Evolutionary conservation across 30 jellyfish, hydroid and myxozoan species (phyloP), one percentile per base, ranked within the genome.

Genomic region (Pelagia noctiluca): DNA sequence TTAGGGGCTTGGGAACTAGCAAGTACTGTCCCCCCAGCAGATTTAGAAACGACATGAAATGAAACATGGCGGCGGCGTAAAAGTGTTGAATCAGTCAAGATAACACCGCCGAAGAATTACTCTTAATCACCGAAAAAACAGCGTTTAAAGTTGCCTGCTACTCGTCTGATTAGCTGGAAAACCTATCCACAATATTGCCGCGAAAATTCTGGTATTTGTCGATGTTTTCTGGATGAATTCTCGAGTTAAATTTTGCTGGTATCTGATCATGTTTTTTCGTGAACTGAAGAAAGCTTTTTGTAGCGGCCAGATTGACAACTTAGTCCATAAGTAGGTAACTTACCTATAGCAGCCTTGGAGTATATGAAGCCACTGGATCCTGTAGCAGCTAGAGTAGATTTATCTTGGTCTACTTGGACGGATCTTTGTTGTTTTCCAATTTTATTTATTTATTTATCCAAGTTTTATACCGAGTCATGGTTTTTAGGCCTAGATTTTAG

Each of bases 1-100:
- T 8, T 5, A 30, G 68, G 21, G 68, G 21, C 28, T 52, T 52
- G 68, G 68, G 26, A 52, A 52, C 68, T 52, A 52, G 68, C 26
- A 52, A 52, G 68, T 52, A 52, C 21, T 52, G 68, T 52, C 21
- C 68, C 68, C 8, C 21, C 16, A 52, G 2, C 68, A 10, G 68
- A 52, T 52, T 71, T 10, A 28, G 52, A 63, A 63, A 26, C 5
- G 28, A 63, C 77, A 48, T 11, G 52, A 63, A 22, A 63, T 28
- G 77, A 50, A 63, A 63, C 52, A 63, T 63, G 52, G 52, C 77
- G 77, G 77, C 52, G 23, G 22, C 57, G 22, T 34, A 25, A 13
- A 63, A 3, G 11, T 7, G 10, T 25, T 7, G 57, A 63, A 63
- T 13, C 54, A 28, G 13, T 25, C n/a, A n/a, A n/a, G n/a, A n/a